Evolutionary conservation across 1,140 invertebrate species (phyloP).

Genomic region (Trialeurodes vaporariorum): DNA sequence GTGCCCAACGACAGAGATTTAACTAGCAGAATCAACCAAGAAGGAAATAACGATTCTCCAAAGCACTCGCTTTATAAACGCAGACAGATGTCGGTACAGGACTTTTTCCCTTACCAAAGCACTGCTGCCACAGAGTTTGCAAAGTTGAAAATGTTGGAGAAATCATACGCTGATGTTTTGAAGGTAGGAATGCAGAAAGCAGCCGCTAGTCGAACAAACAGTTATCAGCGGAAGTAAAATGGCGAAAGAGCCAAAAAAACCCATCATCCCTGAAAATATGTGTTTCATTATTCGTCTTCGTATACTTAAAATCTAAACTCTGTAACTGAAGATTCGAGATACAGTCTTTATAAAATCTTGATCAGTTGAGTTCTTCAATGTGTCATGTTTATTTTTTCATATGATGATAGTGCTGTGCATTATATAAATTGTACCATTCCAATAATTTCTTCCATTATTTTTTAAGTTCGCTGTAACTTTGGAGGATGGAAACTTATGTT

Average conservation of each 20-base stretch:
- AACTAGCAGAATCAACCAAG: background rate
- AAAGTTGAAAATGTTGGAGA: slow-evolving; percentile 61
- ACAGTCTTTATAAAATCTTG: background rate
- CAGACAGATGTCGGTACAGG: background rate
- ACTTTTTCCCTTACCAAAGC: slow-evolving; percentile 24
- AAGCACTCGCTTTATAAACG: background rate
- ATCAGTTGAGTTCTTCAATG: background rate
- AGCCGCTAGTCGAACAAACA: background rate
- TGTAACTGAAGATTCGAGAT: background rate
- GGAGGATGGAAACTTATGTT: background rate
- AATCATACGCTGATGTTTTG: slow-evolving; percentile 70
- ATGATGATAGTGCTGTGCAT: background rate
- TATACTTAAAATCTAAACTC: too few relatives aligned
- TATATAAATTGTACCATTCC: background rate
- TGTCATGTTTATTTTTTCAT: background rate
- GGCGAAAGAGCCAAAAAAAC: background rate
- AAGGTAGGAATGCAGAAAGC: slow-evolving; percentile 30
- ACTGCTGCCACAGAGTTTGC: slow-evolving; percentile 59
- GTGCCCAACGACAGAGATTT: slow-evolving; percentile 17
- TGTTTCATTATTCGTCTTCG: too few relatives aligned
- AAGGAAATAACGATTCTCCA: background rate
- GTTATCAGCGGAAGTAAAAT: background rate
- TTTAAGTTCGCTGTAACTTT: background rate
- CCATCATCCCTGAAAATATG: too few relatives aligned
- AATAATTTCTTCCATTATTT: background rate